Conservation (phyloP, 2,888 invertebrate species). For the Beris chalybata region DNA sequence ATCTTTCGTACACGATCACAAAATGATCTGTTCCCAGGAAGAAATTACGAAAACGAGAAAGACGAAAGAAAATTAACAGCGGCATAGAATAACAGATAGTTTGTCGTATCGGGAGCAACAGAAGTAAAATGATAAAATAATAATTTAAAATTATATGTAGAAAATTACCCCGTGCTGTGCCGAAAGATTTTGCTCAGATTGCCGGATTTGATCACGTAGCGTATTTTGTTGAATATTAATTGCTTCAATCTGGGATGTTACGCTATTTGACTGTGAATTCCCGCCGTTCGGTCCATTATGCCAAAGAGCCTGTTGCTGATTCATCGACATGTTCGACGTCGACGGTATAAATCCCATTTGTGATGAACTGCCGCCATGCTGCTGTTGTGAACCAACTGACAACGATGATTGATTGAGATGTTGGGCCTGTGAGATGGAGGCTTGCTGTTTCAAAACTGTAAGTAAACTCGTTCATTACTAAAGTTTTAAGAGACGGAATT, state of each 20-base stretch:
- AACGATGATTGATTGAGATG: conserved; percentile 38
- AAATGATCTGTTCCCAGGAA: too few relatives aligned
- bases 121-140: not conserved
- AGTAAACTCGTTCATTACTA: conserved; percentile 52
- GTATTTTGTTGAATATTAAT: conserved; percentile 77
- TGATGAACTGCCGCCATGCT: not conserved
- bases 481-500: not conserved
- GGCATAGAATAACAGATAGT: not conserved
- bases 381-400: not conserved
- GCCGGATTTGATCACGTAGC: conserved; percentile 88
- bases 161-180: conserved; percentile 86
- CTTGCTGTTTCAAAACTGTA: conserved; percentile 77
- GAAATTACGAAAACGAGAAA: not conserved
- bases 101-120: not conserved
- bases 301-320: conserved; percentile 36
- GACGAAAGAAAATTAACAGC: conserved; percentile 1
- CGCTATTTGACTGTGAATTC: conserved; percentile 40
- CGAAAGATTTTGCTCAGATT: conserved; percentile 93
- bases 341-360: not conserved
- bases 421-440: conserved; percentile 56
- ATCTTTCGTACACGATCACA: too few relatives aligned
- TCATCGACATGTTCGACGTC: conserved; percentile 14
- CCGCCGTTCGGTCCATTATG: conserved; percentile 41
- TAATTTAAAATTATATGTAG: conserved; percentile 18
- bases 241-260: conserved; percentile 60